Conservation (phyloP, 2,113 vertebrate genomes). For the Nibea albiflora region DNA sequence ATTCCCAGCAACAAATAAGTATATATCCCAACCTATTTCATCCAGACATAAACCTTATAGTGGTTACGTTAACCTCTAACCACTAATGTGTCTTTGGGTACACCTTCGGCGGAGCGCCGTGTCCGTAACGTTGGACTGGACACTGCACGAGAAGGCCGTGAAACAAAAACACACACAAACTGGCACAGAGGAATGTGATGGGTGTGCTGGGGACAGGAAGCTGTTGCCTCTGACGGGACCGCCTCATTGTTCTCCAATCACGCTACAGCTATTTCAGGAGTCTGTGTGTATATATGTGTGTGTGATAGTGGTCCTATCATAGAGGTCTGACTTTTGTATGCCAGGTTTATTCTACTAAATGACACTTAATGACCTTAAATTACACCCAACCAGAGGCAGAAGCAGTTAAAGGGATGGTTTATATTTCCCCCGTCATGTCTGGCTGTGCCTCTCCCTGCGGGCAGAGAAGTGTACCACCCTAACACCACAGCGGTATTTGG, state of each 20-base stretch:
- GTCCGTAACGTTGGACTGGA: not conserved
- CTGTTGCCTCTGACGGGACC: constrained; percentile 56
- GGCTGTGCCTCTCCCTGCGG: not conserved
- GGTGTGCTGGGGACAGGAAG: constrained; percentile 73
- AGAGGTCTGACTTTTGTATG: not conserved
- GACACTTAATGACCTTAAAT: not conserved
- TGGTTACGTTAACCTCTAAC: not conserved
- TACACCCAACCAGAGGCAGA: not conserved
- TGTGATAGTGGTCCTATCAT: not conserved
- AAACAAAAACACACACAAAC: constrained; percentile 33
- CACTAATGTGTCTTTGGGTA: not conserved
- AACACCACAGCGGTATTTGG: constrained; percentile 5
- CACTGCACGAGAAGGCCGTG: not conserved
- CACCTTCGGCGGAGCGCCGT: not conserved
- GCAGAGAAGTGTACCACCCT: not conserved
- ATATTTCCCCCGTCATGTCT: not conserved
- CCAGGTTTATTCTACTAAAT: not conserved
- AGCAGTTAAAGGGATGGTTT: not conserved
- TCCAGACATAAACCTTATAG: not conserved
- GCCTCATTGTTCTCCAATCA: constrained; percentile 75
- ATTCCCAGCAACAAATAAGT: too few relatives aligned
- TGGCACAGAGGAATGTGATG: constrained; percentile 66
- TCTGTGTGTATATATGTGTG: constrained; percentile 10
- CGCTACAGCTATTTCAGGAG: constrained; percentile 68
- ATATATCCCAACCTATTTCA: too few relatives aligned